Evolutionary conservation across 2,888 invertebrate genomes (phyloP), one percentile per base, ranked within the genome.

Genomic region (Argyresthia albistria): DNA sequence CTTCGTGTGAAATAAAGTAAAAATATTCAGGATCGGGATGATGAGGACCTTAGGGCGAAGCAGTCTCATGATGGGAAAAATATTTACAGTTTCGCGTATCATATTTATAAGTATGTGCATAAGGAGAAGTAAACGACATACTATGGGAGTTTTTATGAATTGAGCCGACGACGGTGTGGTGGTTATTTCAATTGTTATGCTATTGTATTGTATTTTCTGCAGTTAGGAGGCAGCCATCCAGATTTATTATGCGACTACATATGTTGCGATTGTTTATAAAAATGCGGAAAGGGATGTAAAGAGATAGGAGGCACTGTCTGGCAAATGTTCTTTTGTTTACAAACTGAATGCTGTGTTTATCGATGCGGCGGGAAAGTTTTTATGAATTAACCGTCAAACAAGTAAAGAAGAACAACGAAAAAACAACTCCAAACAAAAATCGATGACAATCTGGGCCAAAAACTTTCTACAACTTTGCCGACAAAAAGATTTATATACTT

Each of bases 391-490:
- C 82, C 82, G 84, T 83, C 86, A 87, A 88, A 88, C 86, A 88
- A 88, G 84, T 84, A 84, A 84, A 87, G 84, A 86, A 88, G 84
- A 86, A 86, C 84, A 86, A 86, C 83, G 84, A 84, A 87, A 83
- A 87, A 87, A 87, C 86, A 88, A 87, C 80, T 86, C 83, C 82
- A 84, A 88, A 88, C 86, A 88, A 88, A 88, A 88, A 88, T 88
- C 88, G 88, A 88, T 88, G 87, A 83, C 86, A 88, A 88, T 88
- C 87, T 88, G 83, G 88, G 87, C 82, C 87, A 86, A 86, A 84
- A 86, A 87, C 84, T 87, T 87, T 60, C 76, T 70, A 68, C 67
- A 88, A 88, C 76, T 88, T 82, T 67, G 80, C 76, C 80, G 84
- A 73, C 84, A 83, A 87, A 87, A 88, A 87, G 86, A 88, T 88